Evolutionary conservation across 2,113 vertebrate genomes (phyloP), one percentile per base, ranked within the genome.

Genomic region (Probosciger aterrimus): DNA sequence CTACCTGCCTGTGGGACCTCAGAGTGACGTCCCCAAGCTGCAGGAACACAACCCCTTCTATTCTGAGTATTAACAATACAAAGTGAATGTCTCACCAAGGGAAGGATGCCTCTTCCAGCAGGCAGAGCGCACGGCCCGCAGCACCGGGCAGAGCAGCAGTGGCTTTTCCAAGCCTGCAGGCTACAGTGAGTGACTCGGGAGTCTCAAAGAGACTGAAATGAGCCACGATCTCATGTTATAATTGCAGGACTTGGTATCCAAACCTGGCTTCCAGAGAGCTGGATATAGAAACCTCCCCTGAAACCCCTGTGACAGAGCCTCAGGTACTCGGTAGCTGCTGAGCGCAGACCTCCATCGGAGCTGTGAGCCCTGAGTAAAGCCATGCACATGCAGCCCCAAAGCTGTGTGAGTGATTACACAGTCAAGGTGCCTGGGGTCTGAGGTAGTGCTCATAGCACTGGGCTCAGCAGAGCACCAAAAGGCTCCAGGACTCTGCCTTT

Each of bases 361-460:
- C 52, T 17, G 6, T 6, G 43, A 77, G 31, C 25, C 35, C 49
- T 8, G 59, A 37, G 67, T 3, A 25, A 3, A 18, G 41, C 41
- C 14, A 43, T 0, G 9, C 9, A 5, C 17, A 2, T 23, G 10
- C 3, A 3, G 28, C 41, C 47, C 27, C 55, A n/a, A 12, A 46
- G 31, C 28, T 3, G 10, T 8, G 55, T 30, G 22, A 11, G 33
- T 1, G 2, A 10, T 28, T 14, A 9, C 30, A 4, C 2, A 6
- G 24, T 8, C 7, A 10, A 37, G 30, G 31, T 15, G n/a, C 28
- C 41, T 14, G 4, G 19, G 31, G 53, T 11, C n/a, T 1, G 2
- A 23, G 50, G 6, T 1, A 22, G 20, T 5, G 3, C 31, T 17
- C 12, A 5, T 23, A 59, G 15, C 46, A 3, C 39, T 2, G 23